These are phyloP conservation scores for Onychomys arenicola DNA, from an alignment of 2,797 vertebrate species.

Conservation along the genomic window DNA sequence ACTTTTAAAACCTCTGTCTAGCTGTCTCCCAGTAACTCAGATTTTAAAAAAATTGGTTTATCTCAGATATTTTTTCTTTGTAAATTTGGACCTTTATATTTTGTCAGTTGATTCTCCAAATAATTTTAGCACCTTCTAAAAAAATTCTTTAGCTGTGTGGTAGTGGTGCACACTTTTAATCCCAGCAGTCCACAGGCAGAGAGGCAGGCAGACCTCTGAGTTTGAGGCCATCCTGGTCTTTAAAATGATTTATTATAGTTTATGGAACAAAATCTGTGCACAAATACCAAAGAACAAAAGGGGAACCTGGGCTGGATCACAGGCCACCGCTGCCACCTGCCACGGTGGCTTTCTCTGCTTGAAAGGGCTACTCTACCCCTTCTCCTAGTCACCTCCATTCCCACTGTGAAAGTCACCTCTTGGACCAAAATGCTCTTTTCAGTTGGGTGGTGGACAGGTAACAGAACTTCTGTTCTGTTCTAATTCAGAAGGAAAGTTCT, in stretches of 20 bases:
- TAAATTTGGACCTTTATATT: background rate
- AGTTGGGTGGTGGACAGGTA: background rate
- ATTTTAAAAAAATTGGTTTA: background rate
- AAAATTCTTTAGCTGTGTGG: background rate
- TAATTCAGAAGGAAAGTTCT: background rate
- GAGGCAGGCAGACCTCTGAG: background rate
- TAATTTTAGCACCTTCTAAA: conserved; percentile 32
- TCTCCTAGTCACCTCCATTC: no score
- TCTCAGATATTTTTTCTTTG: background rate
- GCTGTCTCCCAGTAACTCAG: background rate
- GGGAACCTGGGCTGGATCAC: background rate
- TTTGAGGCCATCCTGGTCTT: background rate
- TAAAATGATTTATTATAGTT: background rate
- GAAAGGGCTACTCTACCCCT: no score
- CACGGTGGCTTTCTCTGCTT: no score
- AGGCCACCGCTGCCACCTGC: background rate
- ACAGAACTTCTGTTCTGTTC: background rate
- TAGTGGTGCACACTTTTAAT: background rate
- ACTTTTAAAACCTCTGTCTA: background rate
- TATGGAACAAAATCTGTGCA: background rate
- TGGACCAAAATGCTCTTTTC: background rate
- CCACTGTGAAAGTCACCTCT: background rate
- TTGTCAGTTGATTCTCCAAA: background rate
- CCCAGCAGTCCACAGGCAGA: background rate
- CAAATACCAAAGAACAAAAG: background rate